Evolutionary conservation across 2,113 vertebrate species (phyloP).

Genomic region (Mesitornis unicolor): DNA sequence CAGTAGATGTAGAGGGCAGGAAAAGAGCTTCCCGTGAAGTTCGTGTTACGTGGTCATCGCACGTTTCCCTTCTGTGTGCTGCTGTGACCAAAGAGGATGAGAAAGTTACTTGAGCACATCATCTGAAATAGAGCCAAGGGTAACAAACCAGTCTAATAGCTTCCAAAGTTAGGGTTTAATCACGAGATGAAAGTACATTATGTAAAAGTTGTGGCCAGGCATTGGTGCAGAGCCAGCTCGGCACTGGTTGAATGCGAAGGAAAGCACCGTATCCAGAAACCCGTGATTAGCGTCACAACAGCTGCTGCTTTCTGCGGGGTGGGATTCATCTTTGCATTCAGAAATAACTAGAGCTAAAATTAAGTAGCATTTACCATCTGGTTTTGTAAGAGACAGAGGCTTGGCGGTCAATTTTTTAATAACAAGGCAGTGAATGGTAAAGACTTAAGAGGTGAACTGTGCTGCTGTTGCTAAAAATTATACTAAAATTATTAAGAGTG

Average conservation of each 20-base stretch:
- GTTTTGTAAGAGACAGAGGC: neutral
- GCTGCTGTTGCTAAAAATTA: neutral
- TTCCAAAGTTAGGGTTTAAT: neutral
- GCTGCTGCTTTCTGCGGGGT: constrained; percentile 13
- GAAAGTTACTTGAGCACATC: neutral
- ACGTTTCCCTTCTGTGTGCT: neutral
- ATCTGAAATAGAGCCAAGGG: neutral
- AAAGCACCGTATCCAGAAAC: neutral
- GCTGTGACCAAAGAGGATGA: neutral
- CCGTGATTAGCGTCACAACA: neutral
- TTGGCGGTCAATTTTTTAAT: neutral
- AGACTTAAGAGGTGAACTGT: neutral
- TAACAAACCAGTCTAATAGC: neutral
- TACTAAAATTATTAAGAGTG: neutral
- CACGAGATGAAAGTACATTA: neutral
- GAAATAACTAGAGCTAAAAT: constrained; percentile 64
- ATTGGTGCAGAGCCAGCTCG: neutral
- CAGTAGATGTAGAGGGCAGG: neutral
- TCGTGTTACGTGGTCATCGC: rapidly evolving
- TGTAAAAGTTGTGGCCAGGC: neutral
- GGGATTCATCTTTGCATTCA: neutral
- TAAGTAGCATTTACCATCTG: constrained; percentile 31
- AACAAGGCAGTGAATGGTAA: neutral
- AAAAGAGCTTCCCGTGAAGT: neutral
- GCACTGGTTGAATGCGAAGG: neutral